Evolutionary conservation across 2,113 vertebrate genomes (phyloP).

Genomic region (Anarhynchus alexandrinus): DNA sequence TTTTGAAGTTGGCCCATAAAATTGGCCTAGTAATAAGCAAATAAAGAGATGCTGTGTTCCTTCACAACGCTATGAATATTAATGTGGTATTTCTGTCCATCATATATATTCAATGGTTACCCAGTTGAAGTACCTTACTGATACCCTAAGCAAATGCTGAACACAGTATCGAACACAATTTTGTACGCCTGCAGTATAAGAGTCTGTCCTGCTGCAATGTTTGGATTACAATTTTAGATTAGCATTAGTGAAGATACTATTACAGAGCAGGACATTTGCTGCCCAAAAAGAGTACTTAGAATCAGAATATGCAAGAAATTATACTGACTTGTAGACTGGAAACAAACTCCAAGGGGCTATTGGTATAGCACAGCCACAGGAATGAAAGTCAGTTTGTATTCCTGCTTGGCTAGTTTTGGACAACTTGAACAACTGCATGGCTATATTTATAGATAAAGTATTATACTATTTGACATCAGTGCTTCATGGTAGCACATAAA

Average conservation of each 20-base stretch:
- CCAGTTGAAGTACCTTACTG: not conserved
- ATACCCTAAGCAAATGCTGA: not conserved
- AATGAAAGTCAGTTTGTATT: not conserved
- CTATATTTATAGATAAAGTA: not conserved
- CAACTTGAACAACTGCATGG: not conserved
- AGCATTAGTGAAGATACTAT: not conserved
- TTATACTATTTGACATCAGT: not conserved
- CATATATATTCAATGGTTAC: not conserved
- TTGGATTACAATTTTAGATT: not conserved
- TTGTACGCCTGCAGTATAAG: not conserved
- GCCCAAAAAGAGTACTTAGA: not conserved
- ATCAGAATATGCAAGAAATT: not conserved
- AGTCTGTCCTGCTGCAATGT: not conserved
- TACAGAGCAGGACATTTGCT: not conserved
- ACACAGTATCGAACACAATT: not conserved
- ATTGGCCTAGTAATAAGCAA: not conserved
- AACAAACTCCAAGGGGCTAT: not conserved
- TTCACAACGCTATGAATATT: not conserved
- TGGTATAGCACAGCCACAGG: rapidly evolving
- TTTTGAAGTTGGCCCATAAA: not conserved
- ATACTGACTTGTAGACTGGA: not conserved
- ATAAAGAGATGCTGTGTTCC: not conserved
- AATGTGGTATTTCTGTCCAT: not conserved
- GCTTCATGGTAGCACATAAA: not conserved
- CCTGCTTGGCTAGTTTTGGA: not conserved